Conservation (phyloP, 2,113 vertebrate genomes). For the Bucco capensis region DNA sequence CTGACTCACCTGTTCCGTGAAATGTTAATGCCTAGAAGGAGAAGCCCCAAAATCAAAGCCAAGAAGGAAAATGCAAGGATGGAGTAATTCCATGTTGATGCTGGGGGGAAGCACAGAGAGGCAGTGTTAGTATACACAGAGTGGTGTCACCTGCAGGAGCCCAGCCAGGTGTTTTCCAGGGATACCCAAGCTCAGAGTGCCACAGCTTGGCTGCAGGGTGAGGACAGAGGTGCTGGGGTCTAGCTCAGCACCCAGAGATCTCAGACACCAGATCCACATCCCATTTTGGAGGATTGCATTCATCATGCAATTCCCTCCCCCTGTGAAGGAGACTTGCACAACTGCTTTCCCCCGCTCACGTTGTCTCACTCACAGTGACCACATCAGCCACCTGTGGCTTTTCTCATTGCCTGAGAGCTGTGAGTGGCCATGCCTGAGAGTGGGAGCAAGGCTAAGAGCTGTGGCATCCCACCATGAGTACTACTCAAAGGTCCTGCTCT, state of each 20-base stretch:
- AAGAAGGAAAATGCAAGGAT: conserved; percentile 72
- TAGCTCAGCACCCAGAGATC: background rate
- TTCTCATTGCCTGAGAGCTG: background rate
- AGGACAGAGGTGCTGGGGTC: background rate
- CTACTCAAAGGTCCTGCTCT: background rate
- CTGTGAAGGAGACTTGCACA: background rate
- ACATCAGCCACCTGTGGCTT: background rate
- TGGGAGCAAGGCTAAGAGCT: background rate
- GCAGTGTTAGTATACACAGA: background rate
- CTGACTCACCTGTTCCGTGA: conserved; percentile 81
- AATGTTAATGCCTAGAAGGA: conserved; percentile 78
- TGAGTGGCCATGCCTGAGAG: accelerated
- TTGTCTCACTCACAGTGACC: background rate
- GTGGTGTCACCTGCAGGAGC: background rate
- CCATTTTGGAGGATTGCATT: background rate
- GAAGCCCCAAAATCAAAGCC: conserved; percentile 75
- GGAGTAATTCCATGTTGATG: conserved; percentile 79
- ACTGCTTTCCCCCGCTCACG: background rate
- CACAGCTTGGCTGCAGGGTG: background rate
- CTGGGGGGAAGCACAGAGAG: conserved; percentile 59
- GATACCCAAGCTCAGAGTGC: background rate
- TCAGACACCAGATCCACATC: too few relatives aligned
- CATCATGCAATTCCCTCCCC: background rate
- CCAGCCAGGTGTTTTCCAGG: background rate
- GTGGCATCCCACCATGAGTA: background rate